A percentile compares a stretch with the other conserved stretches of the same genome.
Evolutionary conservation across 2,888 invertebrate species (phyloP).

Genomic region (Lycophotia porphyrea): DNA sequence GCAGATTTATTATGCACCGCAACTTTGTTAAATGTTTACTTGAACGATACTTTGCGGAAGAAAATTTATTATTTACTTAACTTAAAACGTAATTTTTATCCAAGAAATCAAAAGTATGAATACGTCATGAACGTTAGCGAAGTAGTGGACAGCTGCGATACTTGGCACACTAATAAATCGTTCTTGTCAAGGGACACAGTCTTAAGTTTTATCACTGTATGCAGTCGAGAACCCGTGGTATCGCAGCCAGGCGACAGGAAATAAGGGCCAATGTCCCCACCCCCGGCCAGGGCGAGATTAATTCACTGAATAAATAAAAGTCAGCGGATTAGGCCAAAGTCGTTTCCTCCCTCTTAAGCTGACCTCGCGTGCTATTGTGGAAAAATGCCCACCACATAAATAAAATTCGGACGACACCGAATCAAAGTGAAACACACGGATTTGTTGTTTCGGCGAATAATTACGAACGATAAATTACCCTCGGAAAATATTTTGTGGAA

Average conservation of each 20-base stretch:
- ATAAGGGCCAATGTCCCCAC: conserved; percentile 84
- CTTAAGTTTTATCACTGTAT: conserved; percentile 80
- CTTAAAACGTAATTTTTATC: neutral
- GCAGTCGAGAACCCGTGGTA: conserved; percentile 82
- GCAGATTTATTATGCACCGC: conserved; percentile 26
- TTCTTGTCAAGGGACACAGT: conserved; percentile 75
- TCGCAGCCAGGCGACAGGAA: conserved; percentile 80
- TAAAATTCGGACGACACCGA: conserved; percentile 82
- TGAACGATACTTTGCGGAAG: conserved; percentile 4
- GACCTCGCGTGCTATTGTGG: conserved; percentile 89
- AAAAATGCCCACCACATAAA: conserved; percentile 88
- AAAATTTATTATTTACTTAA: conserved; percentile 8
- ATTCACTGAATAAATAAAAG: conserved; percentile 91
- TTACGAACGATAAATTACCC: conserved; percentile 61
- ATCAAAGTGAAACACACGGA: conserved; percentile 82
- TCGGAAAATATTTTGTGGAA: conserved; percentile 40
- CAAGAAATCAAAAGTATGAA: neutral
- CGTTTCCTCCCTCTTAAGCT: conserved; percentile 89
- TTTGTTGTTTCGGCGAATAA: conserved; percentile 70
- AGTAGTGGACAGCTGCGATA: conserved; percentile 64
- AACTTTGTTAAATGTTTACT: conserved; percentile 24
- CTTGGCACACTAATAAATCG: conserved; percentile 77
- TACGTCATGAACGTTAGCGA: conserved; percentile 56
- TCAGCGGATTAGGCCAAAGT: conserved; percentile 90
- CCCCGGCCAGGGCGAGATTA: conserved; percentile 85